Conservation (phyloP, 2,888 invertebrate genomes). For the Hirtodrosophila alboralis region DNA sequence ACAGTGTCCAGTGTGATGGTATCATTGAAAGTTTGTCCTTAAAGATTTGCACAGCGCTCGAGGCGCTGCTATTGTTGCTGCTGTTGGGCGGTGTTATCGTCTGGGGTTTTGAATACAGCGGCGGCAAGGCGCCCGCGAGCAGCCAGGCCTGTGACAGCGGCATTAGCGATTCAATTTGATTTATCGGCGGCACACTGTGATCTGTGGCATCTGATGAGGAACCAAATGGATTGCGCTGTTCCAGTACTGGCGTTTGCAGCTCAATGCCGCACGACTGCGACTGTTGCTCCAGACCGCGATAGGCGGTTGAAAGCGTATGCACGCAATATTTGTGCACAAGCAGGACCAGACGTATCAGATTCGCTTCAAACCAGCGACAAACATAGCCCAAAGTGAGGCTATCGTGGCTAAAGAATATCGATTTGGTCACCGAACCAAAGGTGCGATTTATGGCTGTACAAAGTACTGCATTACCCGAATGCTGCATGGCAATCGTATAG, state of each 20-base stretch:
- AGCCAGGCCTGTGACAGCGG: conserved; percentile 89
- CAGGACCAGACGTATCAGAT: conserved; percentile 90
- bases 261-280: conserved; percentile 86
- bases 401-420: conserved; percentile 92
- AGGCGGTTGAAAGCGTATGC: conserved; percentile 85
- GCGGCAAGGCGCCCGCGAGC: conserved; percentile 87
- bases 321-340: conserved; percentile 89
- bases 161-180: conserved; percentile 83
- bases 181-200: conserved; percentile 43
- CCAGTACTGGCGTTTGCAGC: conserved; percentile 90
- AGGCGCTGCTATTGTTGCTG: conserved; percentile 66
- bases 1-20: conserved; percentile 92
- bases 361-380: conserved; percentile 91
- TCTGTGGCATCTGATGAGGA: conserved; percentile 63
- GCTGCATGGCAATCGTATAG: conserved; percentile 92
- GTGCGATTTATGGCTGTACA: conserved; percentile 89
- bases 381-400: conserved; percentile 90
- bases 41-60: conserved; percentile 85
- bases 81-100: conserved; percentile 66
- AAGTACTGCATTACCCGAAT: conserved; percentile 87
- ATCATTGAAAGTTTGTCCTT: conserved; percentile 88
- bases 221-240: conserved; percentile 85
- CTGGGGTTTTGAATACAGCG: conserved; percentile 85
- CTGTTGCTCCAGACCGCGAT: conserved; percentile 85
- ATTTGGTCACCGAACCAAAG: conserved; percentile 89